Evolutionary conservation across 2,113 vertebrate genomes (phyloP), one percentile per base, ranked within the genome.

Genomic region (Dryoscopus gambensis): DNA sequence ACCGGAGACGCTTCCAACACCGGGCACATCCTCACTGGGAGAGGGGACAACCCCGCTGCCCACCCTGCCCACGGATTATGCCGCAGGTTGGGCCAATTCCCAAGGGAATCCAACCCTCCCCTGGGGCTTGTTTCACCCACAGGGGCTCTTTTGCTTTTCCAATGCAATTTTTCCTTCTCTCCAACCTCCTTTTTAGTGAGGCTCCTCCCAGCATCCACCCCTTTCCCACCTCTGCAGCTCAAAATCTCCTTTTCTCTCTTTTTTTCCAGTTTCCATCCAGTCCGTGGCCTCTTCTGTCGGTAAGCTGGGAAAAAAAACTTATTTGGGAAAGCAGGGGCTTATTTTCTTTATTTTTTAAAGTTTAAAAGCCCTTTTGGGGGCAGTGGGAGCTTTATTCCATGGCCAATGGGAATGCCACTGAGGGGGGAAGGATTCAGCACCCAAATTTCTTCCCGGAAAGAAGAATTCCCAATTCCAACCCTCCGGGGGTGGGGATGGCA

Each of bases 41-140:
- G 22, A 77, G 27, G 80, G 46, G 31, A 85, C 79, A 16, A 63
- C 83, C 53, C 21, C 2, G 0, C 39, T 13, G 62, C 52, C 79
- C 53, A 0, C 3, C 1, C 3, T 1, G 1, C 65, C 78, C n/a
- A 2, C 0, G 2, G 83, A 56, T 3, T 13, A 27, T 0, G 13
- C 70, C 0, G 3, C 80, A 95, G 93, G 95, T 97, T 19, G 52
- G 91, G 56, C 6, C 2, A 1, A 2, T 49, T 56, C 44, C 47
- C 76, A 0, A 2, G n/a, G 50, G 40, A 33, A 49, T 5, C 5
- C 2, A 44, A 15, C 13, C n/a, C n/a, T 8, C n/a, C 52, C 7
- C 9, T 0, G 2, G 65, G 46, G 5, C 6, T 42, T 21, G 2
- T 6, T 75, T 24, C 42, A 49, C 4, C 35, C 52, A 8, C 8